A percentile compares a stretch with the other conserved stretches of the same genome.
Evolutionary conservation across 2,797 vertebrate genomes (phyloP).

Genomic region (Anolis apletophallus): DNA sequence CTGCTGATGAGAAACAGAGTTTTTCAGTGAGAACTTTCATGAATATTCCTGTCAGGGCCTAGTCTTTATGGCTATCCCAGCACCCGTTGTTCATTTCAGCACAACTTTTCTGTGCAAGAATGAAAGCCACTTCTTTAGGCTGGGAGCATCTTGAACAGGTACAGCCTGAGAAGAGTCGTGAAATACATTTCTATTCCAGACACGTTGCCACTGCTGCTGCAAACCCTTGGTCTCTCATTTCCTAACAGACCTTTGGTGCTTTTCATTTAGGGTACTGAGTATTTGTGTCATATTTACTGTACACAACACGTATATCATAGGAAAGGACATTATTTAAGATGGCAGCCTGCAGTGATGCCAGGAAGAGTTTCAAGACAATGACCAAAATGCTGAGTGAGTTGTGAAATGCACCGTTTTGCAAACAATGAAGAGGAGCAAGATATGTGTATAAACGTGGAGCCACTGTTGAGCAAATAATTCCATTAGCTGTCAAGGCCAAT

Average conservation of each 20-base stretch:
- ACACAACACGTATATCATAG: neutral
- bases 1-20: slow-evolving; percentile 63
- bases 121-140: slow-evolving; percentile 9
- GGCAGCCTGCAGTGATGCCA: neutral
- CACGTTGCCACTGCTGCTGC: neutral
- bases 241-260: neutral
- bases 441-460: neutral
- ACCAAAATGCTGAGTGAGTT: neutral
- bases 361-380: neutral
- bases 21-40: slow-evolving; percentile 48
- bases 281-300: neutral
- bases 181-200: neutral
- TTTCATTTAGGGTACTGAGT: neutral
- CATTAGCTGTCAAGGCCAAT: slow-evolving; percentile 10
- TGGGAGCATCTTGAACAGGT: slow-evolving; percentile 25
- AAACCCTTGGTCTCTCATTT: slow-evolving; percentile 18
- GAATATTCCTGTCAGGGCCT: slow-evolving; percentile 50
- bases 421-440: neutral
- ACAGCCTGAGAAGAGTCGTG: neutral
- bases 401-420: neutral
- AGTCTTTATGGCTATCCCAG: slow-evolving; percentile 38
- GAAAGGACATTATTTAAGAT: neutral
- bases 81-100: slow-evolving; percentile 39
- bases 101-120: slow-evolving; percentile 13
- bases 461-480: slow-evolving; percentile 21